Percentiles rank a stretch among this genome's conserved stretches.
Conservation (phyloP, 2,888 invertebrate species). For the Belgica antarctica region DNA sequence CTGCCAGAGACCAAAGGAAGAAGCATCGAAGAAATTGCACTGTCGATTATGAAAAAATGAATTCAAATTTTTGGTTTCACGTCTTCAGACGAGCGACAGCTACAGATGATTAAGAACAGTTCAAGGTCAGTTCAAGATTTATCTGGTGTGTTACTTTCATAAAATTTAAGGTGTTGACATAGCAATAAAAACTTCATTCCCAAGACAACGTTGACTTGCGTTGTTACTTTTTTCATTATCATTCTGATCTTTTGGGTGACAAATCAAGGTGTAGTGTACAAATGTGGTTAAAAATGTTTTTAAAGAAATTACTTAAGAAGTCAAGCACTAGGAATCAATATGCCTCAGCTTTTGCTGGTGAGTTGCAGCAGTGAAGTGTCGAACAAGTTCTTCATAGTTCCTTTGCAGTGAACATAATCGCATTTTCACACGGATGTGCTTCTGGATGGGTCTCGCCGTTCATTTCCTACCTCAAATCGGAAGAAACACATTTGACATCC, state of each 20-base stretch:
- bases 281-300: conserved; percentile 1
- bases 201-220: background rate
- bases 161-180: background rate
- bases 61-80: too few species aligned
- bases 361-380: background rate
- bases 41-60: conserved; percentile 23
- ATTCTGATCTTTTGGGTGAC: background rate
- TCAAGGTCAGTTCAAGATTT: too few species aligned
- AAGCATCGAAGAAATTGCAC: conserved; percentile 37
- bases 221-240: background rate
- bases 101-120: too few species aligned
- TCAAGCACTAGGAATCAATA: conserved; percentile 24
- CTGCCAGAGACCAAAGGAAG: conserved; percentile 39
- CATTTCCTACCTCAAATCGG: conserved; percentile 49
- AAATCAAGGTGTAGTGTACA: too few species aligned
- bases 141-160: too few species aligned
- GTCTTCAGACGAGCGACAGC: too few species aligned
- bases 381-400: background rate
- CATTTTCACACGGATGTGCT: conserved; percentile 51
- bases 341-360: conserved; percentile 1
- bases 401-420: conserved; percentile 49
- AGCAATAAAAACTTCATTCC: background rate
- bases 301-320: background rate
- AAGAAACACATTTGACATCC: conserved; percentile 44
- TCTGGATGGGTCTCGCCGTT: conserved; percentile 52